Evolutionary conservation across 92 coral and sea anemone species (phyloP), one percentile per base, ranked within the genome.

Genomic region (Meandrina meandrites): DNA sequence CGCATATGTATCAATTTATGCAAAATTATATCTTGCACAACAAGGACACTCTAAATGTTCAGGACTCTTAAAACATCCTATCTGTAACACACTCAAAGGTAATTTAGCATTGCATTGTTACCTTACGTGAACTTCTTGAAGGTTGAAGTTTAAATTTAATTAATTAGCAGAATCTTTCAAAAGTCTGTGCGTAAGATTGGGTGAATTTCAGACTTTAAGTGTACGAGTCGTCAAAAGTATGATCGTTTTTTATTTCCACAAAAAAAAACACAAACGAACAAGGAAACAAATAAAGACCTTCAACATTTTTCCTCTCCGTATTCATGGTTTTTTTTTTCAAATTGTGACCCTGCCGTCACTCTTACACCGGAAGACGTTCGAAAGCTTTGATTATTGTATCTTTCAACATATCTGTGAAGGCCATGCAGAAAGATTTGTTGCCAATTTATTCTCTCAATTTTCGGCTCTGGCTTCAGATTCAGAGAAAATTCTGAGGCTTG

Each of bases 101-200:
- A 37, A 37, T 80, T 21, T 40, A 64, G 66, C 51, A 81, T 42
- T 30, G 27, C 32, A 50, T 73, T 73, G n/a, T 32, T 62, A 64
- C 85, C 76, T 81, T 19, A 18, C 7, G 35, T 18, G 22, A 67
- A 66, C 57, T 64, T 67, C 35, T 42, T 81, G 50, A 57, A 80
- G 67, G 71, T 70, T 64, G 71, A 66, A 48, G 51, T 64, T 40
- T 67, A 24, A 64, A 67, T 64, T 37, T 6, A 68, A 22, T 32
- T 45, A 45, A 67, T 81, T 24, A 64, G 27, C 67, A 31, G 60
- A 42, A 78, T 31, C 24, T n/a, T 81, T 42, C 24, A 27, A 45
- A 17, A 58, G 28, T 36, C 24, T 40, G n/a, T 18, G n/a, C 14
- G 50, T 18, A 18, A 72, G 19, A 64, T 40, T 13, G 22, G 35